Evolutionary conservation across 30 jellyfish, hydroid and myxozoan genomes (phyloP).

Genomic region (Hydractinia symbiolongicarpus): DNA sequence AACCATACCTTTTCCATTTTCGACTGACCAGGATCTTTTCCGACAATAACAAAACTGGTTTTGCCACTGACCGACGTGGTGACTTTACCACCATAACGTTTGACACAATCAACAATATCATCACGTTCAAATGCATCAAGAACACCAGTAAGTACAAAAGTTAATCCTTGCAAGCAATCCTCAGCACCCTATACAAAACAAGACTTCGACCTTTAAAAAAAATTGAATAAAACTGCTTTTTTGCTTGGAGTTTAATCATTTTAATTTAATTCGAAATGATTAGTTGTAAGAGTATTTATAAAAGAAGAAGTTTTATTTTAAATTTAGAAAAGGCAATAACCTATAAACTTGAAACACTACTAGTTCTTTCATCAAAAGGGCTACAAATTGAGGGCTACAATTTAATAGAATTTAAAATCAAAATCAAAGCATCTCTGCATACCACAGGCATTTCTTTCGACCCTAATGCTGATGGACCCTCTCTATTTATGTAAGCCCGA

Average conservation of each 20-base stretch:
- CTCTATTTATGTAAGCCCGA: constrained; percentile 64
- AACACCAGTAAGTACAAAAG: constrained; percentile 94
- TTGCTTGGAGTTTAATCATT: not conserved
- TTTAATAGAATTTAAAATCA: too few relatives aligned
- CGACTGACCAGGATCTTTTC: constrained; percentile 94
- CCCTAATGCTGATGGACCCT: constrained; percentile 90
- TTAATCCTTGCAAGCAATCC: constrained; percentile 75
- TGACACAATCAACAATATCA: constrained; percentile 55
- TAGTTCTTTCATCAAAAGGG: constrained; percentile 75
- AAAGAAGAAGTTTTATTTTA: too few relatives aligned
- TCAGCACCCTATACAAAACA: constrained; percentile 67
- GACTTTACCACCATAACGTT: constrained; percentile 91
- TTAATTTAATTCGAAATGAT: too few relatives aligned
- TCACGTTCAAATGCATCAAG: constrained; percentile 94
- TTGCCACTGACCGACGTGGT: constrained; percentile 81
- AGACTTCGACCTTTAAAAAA: not conserved
- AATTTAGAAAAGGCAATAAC: too few relatives aligned
- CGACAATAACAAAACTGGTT: constrained; percentile 73
- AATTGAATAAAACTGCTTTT: not conserved
- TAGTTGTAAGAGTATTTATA: too few relatives aligned
- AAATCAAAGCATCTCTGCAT: not conserved
- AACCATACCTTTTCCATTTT: constrained; percentile 65
- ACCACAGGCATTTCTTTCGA: constrained; percentile 89
- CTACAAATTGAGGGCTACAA: constrained; percentile 85
- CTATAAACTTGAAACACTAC: too few relatives aligned